Evolutionary conservation across 2,888 invertebrate species (phyloP).

Genomic region (Cybosia mesomella): DNA sequence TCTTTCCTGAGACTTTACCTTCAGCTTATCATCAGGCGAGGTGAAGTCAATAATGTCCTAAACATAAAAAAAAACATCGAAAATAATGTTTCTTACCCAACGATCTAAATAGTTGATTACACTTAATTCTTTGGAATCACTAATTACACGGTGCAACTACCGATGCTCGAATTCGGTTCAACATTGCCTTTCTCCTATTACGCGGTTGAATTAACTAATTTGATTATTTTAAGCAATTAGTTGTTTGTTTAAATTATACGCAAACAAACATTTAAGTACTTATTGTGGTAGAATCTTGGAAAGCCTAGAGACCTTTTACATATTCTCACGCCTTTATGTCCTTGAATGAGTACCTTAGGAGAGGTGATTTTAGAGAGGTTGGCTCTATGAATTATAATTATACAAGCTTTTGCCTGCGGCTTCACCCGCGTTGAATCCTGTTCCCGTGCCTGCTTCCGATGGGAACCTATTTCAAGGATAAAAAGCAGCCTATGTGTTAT

Average conservation of each 20-base stretch:
- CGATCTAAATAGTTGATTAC: conserved; percentile 22
- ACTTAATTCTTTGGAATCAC: conserved; percentile 29
- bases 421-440: too few species aligned
- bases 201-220: conserved; percentile 30
- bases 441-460: too few species aligned
- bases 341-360: neutral
- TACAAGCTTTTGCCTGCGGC: too few species aligned
- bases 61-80: too few species aligned
- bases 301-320: neutral
- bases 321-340: neutral
- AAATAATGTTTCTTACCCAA: conserved; percentile 7
- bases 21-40: too few species aligned
- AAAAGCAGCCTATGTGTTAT: too few species aligned
- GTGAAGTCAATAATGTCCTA: too few species aligned
- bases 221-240: conserved; percentile 21
- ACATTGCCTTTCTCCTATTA: conserved; percentile 35
- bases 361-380: neutral
- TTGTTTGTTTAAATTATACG: neutral
- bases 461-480: too few species aligned
- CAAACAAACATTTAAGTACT: conserved; percentile 3
- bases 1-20: too few species aligned
- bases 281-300: neutral
- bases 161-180: conserved; percentile 30
- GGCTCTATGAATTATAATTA: neutral
- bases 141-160: conserved; percentile 27